Evolutionary conservation across 1,140 invertebrate species (phyloP).

Genomic region (Drosophila tsacasi): DNA sequence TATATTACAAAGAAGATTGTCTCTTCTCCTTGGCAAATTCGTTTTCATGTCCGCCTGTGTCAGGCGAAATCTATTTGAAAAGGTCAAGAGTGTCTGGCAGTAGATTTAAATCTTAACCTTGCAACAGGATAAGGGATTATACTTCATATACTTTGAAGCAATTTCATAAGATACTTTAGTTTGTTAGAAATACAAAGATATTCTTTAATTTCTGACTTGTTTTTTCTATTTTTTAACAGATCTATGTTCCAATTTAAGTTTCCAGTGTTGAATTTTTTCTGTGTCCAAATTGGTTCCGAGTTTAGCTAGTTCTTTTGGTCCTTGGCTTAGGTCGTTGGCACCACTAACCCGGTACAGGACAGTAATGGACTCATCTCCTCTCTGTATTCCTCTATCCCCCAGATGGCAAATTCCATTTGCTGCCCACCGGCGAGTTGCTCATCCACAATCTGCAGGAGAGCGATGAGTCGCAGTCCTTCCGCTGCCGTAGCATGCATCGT

Average conservation of each 20-base stretch:
- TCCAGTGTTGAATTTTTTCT: conserved; percentile 7
- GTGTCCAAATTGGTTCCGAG: too few species aligned
- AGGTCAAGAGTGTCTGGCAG: conserved; percentile 30
- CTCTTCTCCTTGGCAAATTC: background rate
- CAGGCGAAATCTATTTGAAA: conserved; percentile 24
- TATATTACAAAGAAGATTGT: conserved; percentile 24
- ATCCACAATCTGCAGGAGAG: conserved; percentile 91
- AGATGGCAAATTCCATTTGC: conserved; percentile 93
- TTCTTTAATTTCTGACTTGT: background rate
- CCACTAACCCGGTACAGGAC: background rate
- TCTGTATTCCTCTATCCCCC: conserved; percentile 62
- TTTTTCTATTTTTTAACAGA: too few species aligned
- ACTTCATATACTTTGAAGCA: background rate
- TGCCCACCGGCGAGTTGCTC: conserved; percentile 92
- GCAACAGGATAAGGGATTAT: background rate
- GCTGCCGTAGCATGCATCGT: conserved; percentile 92
- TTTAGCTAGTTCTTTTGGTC: background rate
- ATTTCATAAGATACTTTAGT: background rate
- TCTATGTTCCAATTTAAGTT: background rate
- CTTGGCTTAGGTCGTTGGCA: conserved; percentile 4
- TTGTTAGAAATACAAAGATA: background rate
- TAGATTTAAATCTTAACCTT: conserved; percentile 9
- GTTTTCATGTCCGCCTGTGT: background rate
- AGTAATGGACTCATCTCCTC: conserved; percentile 3
- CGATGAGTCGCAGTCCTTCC: conserved; percentile 91